Percentiles rank a stretch among this genome's conserved stretches.
These are phyloP conservation scores for Puffinus mauretanicus DNA, from an alignment of 2,113 vertebrate species.

Conservation along the genomic window DNA sequence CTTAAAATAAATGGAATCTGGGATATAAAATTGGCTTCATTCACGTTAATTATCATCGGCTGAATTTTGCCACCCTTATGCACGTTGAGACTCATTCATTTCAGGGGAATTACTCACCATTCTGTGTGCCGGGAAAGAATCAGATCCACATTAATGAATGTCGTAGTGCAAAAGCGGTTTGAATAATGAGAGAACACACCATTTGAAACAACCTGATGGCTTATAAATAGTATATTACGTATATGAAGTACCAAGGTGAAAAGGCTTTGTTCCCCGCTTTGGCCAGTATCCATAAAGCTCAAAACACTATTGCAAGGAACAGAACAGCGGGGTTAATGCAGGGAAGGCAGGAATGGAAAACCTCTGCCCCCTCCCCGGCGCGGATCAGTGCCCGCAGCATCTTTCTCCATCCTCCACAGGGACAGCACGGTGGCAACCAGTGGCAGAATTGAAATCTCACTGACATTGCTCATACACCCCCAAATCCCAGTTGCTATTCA, in stretches of 20 bases:
- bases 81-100: background rate
- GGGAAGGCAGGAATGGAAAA: background rate
- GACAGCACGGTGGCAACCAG: background rate
- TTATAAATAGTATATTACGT: background rate
- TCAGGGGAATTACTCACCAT: background rate
- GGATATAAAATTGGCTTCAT: background rate
- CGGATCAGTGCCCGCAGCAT: fast-evolving
- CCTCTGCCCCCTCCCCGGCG: fast-evolving
- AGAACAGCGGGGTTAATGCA: background rate
- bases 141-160: background rate
- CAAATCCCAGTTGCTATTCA: background rate
- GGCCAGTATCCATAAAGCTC: background rate
- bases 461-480: fast-evolving
- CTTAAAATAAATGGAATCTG: background rate
- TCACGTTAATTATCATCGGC: background rate
- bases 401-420: background rate
- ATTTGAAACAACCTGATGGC: background rate
- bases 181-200: background rate
- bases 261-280: background rate
- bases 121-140: background rate
- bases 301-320: background rate
- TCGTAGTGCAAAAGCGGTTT: background rate
- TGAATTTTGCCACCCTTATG: background rate
- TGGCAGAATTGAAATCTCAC: background rate
- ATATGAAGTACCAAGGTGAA: background rate